Percentiles rank a stretch among this genome's conserved stretches.
Conservation (phyloP, 2,888 invertebrate species). For the Drosophila prolongata region DNA sequence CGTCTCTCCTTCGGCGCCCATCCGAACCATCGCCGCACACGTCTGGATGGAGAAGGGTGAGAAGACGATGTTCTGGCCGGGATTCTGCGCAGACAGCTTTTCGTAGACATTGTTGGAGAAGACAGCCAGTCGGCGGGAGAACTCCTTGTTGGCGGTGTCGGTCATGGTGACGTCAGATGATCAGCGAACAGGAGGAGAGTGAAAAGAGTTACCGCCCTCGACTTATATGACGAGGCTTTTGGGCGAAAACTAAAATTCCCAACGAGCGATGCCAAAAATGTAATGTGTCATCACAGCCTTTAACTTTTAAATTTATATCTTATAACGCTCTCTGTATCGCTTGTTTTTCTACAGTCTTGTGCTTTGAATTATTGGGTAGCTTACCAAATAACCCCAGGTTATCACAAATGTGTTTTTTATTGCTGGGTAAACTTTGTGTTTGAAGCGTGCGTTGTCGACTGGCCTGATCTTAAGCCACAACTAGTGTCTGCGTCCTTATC, state of each 20-base stretch:
- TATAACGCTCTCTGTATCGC: not conserved
- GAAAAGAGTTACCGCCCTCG: not conserved
- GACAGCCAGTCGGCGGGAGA: constrained; percentile 60
- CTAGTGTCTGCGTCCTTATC: constrained; percentile 15
- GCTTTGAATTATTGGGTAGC: not conserved
- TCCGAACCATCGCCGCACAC: constrained; percentile 89
- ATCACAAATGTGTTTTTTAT: not conserved
- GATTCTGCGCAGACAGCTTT: constrained; percentile 71
- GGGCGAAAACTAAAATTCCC: constrained; percentile 37
- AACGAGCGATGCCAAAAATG: not conserved
- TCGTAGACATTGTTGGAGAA: constrained; percentile 63
- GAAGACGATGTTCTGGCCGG: constrained; percentile 88
- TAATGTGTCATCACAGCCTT: not conserved
- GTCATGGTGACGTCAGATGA: constrained; percentile 49
- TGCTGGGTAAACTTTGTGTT: constrained; percentile 23
- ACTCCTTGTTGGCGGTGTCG: constrained; percentile 44
- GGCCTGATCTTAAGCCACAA: constrained; percentile 2
- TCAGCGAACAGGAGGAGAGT: constrained; percentile 18
- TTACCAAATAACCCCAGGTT: constrained; percentile 44
- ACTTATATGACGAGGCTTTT: constrained; percentile 20
- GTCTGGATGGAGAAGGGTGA: constrained; percentile 92
- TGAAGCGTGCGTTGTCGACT: constrained; percentile 46
- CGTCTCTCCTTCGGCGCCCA: constrained; percentile 89
- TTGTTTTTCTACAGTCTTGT: not conserved
- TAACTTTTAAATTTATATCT: constrained; percentile 3